Conservation (phyloP, 2,888 invertebrate species). For the Polyommatus iphigenia region DNA sequence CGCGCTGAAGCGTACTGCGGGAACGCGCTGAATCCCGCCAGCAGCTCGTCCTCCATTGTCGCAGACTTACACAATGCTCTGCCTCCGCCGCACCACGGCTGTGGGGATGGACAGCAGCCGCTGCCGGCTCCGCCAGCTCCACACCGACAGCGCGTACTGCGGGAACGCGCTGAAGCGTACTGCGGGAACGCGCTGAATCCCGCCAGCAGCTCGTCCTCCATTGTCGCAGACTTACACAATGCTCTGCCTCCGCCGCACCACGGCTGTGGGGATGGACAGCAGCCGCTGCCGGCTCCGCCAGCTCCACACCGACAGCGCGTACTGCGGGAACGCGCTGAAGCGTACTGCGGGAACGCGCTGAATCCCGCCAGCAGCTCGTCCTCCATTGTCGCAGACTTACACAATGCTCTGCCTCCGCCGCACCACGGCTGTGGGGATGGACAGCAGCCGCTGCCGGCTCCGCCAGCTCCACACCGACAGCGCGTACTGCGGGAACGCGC, state of each 20-base stretch:
- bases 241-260: conserved; percentile 57
- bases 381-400: conserved; percentile 56
- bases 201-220: conserved; percentile 63
- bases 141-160: conserved; percentile 80
- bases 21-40: conserved; percentile 35
- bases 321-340: conserved; percentile 50
- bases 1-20: conserved; percentile 56
- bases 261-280: conserved; percentile 58
- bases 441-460: conserved; percentile 74
- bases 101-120: conserved; percentile 66
- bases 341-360: too few species aligned
- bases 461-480: conserved; percentile 86
- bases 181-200: too few species aligned
- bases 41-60: not conserved
- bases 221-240: conserved; percentile 61
- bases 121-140: conserved; percentile 84
- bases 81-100: conserved; percentile 54
- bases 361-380: not conserved
- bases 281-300: conserved; percentile 82
- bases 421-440: conserved; percentile 57
- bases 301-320: conserved; percentile 82
- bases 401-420: conserved; percentile 59
- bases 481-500: conserved; percentile 56
- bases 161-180: conserved; percentile 36
- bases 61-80: conserved; percentile 61